Evolutionary conservation across 2,113 vertebrate genomes (phyloP).

Genomic region (Ophiodon elongatus): DNA sequence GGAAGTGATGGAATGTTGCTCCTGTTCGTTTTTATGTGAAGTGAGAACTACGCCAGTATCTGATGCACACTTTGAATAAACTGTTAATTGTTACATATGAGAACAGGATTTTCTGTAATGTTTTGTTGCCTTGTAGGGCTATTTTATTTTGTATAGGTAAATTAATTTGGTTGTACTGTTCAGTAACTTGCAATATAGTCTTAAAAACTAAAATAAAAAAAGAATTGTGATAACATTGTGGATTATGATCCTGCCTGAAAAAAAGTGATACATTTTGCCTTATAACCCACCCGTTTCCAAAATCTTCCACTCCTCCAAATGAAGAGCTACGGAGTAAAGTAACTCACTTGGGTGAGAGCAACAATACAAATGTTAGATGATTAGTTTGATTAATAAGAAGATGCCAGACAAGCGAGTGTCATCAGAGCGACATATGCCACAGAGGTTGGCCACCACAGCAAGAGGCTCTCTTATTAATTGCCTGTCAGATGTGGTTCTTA

Average conservation of each 20-base stretch:
- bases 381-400: constrained; percentile 26
- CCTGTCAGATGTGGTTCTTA: constrained; percentile 79
- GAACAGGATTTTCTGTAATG: background rate
- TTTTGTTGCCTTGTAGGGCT: background rate
- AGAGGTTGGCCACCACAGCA: constrained; percentile 74
- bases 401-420: constrained; percentile 56
- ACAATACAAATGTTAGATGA: background rate
- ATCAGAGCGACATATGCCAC: constrained; percentile 78
- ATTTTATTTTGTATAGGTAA: background rate
- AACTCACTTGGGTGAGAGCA: background rate
- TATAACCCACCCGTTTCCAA: background rate
- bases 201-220: background rate
- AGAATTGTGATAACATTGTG: background rate
- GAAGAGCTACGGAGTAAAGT: background rate
- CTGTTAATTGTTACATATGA: background rate
- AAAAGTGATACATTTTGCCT: too few species aligned
- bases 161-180: background rate
- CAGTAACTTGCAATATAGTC: background rate
- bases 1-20: too few species aligned
- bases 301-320: background rate
- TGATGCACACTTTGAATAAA: background rate
- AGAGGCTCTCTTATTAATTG: constrained; percentile 81
- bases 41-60: too few species aligned
- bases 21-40: too few species aligned
- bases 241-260: too few species aligned